These are phyloP conservation scores for Orchesella cincta DNA, from an alignment of 1,140 invertebrate species.

Conservation along the genomic window DNA sequence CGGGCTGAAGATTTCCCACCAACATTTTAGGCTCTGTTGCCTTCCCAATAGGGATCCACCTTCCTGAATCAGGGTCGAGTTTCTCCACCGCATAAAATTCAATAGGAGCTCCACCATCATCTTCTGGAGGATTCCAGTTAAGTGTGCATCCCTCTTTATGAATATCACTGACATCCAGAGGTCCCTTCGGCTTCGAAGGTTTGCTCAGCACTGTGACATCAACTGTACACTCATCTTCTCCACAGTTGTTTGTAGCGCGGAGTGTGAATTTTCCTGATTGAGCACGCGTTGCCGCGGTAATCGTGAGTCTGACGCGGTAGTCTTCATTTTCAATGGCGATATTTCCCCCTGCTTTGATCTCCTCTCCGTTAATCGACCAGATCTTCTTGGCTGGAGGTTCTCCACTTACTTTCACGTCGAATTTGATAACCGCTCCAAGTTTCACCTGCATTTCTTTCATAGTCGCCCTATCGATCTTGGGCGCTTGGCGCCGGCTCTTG, in stretches of 20 bases:
- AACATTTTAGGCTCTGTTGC: slow-evolving; percentile 80
- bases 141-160: slow-evolving; percentile 90
- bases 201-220: slow-evolving; percentile 80
- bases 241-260: slow-evolving; percentile 87
- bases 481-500: slow-evolving; percentile 58
- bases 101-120: slow-evolving; percentile 82
- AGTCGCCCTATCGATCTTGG: slow-evolving; percentile 87
- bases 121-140: slow-evolving; percentile 89
- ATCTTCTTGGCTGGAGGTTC: slow-evolving; percentile 67
- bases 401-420: slow-evolving; percentile 85
- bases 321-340: slow-evolving; percentile 81
- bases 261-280: slow-evolving; percentile 83
- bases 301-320: slow-evolving; percentile 79
- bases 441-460: slow-evolving; percentile 83
- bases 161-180: slow-evolving; percentile 84
- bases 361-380: slow-evolving; percentile 81
- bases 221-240: slow-evolving; percentile 86
- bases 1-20: slow-evolving; percentile 80
- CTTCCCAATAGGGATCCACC: slow-evolving; percentile 80
- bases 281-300: slow-evolving; percentile 71
- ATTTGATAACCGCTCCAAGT: slow-evolving; percentile 78
- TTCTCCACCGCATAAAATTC: slow-evolving; percentile 92
- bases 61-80: slow-evolving; percentile 77
- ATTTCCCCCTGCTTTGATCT: slow-evolving; percentile 67
- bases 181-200: slow-evolving; percentile 87